Evolutionary conservation across 1,140 invertebrate genomes (phyloP), one percentile per base, ranked within the genome.

Genomic region (Euborellia annulipes): DNA sequence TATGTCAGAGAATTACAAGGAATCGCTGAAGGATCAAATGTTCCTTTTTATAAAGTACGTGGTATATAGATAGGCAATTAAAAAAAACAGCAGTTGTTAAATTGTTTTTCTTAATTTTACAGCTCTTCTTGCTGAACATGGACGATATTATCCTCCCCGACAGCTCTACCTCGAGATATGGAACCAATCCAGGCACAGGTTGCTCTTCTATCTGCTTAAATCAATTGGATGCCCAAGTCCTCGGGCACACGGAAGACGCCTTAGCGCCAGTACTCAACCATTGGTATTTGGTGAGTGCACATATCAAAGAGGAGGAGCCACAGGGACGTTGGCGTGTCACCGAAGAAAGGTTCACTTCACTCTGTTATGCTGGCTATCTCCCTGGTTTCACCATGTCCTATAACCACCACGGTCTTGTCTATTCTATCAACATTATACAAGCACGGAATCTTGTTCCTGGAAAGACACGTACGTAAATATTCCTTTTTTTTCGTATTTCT

Each of bases 301-400:
- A 88, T 54, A 73, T 87, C 3, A 69, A 67, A 9, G 67, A 70
- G 2, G 70, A 76, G 18, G 65, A 67, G 47, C 74, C 78, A 21
- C 72, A 78, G 57, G 75, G 70, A 38, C 69, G 70, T 48, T 73
- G 70, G 54, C 72, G 72, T 45, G 74, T 77, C 6, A 67, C 68
- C 19, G 81, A 85, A 51, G 86, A 91, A 58, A 75, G 75, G 51
- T 90, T 88, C 51, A 78, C 76, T 2, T 86, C 85, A 0, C 63
- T 89, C 1, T 85, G 83, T 57, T 90, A 90, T 58, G 83, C 85
- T 0, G 86, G 87, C n/a, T 76, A 84, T 55, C 63, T 90, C 50
- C 85, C 86, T 0, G 87, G 87, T 1, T 89, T 87, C 56, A 88
- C 85, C 2, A 90, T 89, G 84, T 80, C 75, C 41, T 85, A 78